Conservation (phyloP, 2,797 vertebrate species). For the Adrianichthys oophorus region DNA sequence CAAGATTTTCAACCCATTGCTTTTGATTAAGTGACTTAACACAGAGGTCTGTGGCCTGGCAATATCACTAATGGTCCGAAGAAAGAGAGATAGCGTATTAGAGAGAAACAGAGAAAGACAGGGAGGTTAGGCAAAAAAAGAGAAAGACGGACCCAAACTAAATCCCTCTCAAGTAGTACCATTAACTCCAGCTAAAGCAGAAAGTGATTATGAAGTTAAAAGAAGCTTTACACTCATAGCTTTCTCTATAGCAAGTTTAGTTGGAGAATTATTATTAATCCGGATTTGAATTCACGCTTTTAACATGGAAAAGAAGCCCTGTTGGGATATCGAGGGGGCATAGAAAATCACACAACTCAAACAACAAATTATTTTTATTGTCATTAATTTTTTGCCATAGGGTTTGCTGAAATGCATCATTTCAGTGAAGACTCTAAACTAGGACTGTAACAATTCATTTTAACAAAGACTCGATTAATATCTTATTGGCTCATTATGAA, state of each 20-base stretch:
- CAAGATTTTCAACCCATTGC: conserved; percentile 99
- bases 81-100: conserved; percentile 85
- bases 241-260: conserved; percentile 74
- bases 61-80: conserved; percentile 99
- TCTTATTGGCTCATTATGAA: no score
- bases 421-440: no score
- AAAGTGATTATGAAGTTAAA: conserved; percentile 83
- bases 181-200: conserved; percentile 86
- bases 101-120: conserved; percentile 47
- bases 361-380: not conserved
- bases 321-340: not conserved
- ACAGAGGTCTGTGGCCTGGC: conserved; percentile 93
- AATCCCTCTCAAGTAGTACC: conserved; percentile 81
- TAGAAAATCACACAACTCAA: conserved; percentile 28
- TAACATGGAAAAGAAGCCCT: conserved; percentile 33
- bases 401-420: no score
- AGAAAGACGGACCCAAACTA: conserved; percentile 51
- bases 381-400: no score
- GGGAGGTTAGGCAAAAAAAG: conserved; percentile 32
- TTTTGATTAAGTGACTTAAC: conserved; percentile 99
- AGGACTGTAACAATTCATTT: no score
- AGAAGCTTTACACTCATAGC: conserved; percentile 66
- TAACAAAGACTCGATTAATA: no score
- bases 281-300: conserved; percentile 66
- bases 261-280: conserved; percentile 74